Evolutionary conservation across 2,888 invertebrate genomes (phyloP).

Genomic region (Catotricha subobsoleta): DNA sequence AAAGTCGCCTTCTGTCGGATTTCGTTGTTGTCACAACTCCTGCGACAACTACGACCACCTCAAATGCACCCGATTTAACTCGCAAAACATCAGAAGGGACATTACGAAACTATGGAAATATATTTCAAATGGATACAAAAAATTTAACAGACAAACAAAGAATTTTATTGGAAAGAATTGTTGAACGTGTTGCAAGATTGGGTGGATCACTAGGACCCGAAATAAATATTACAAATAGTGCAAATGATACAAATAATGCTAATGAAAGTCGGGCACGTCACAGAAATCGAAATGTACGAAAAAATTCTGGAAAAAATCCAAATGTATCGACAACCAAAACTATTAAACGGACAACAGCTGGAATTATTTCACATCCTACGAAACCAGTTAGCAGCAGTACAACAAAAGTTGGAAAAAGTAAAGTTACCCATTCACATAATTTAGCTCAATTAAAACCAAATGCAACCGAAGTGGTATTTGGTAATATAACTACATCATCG

Average conservation of each 20-base stretch:
- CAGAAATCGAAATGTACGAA: not conserved
- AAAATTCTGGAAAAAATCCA: not conserved
- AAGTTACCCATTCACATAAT: slow-evolving; percentile 3
- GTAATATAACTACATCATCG: slow-evolving; percentile 23
- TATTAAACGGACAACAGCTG: not conserved
- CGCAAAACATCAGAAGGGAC: slow-evolving; percentile 26
- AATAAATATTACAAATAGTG: not conserved
- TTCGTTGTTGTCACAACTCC: not conserved
- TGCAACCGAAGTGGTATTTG: slow-evolving; percentile 2
- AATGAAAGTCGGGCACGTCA: slow-evolving; percentile 3
- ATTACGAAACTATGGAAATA: slow-evolving; percentile 27
- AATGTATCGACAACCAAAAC: not conserved
- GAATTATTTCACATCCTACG: not conserved
- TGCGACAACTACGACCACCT: not conserved
- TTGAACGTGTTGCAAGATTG: slow-evolving; percentile 25
- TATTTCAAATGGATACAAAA: slow-evolving; percentile 16
- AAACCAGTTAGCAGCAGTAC: not conserved
- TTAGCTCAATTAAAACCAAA: not conserved
- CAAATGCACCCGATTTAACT: not conserved
- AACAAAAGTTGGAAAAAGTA: slow-evolving; percentile 4
- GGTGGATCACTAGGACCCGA: slow-evolving; percentile 2
- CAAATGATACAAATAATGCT: not conserved
- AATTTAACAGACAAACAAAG: slow-evolving; percentile 28
- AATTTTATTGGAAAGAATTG: slow-evolving; percentile 27
- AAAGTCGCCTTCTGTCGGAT: slow-evolving; percentile 7